Conservation (phyloP, 2,113 vertebrate genomes). For the Chelonoidis abingdonii region DNA sequence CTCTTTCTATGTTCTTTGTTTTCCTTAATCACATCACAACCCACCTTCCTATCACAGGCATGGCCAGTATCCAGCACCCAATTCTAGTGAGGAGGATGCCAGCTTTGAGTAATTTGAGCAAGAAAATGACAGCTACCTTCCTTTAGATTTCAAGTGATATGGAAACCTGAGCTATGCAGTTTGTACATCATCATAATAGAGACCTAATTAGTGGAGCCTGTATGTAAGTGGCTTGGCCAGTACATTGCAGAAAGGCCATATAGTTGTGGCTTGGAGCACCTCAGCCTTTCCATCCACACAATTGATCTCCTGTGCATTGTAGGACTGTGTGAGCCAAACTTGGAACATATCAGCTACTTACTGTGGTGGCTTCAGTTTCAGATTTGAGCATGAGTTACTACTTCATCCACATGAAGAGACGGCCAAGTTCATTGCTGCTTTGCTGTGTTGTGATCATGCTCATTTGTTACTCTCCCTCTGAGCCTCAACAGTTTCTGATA, state of each 20-base stretch:
- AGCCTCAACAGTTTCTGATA: background rate
- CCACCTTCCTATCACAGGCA: background rate
- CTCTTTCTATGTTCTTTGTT: background rate
- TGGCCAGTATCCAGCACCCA: background rate
- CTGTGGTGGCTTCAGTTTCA: background rate
- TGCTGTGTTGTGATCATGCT: fast-evolving
- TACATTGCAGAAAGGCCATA: slow-evolving; percentile 9
- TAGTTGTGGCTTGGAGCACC: slow-evolving; percentile 1
- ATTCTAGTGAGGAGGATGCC: background rate
- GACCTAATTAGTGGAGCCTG: background rate
- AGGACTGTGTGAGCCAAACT: background rate
- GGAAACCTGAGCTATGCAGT: background rate
- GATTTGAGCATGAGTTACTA: background rate
- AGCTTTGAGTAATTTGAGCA: background rate
- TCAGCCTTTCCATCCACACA: fast-evolving
- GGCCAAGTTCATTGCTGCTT: background rate
- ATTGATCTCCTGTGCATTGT: background rate
- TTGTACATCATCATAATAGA: background rate
- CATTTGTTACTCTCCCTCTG: fast-evolving
- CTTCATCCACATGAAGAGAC: background rate
- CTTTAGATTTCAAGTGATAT: background rate
- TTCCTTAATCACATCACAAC: background rate
- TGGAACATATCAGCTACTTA: background rate
- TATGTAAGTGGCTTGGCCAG: slow-evolving; percentile 16
- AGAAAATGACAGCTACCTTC: background rate